Base-by-base conservation (phyloP, 2,888 invertebrate species). In the Amblyjoppa proteus region DNA sequence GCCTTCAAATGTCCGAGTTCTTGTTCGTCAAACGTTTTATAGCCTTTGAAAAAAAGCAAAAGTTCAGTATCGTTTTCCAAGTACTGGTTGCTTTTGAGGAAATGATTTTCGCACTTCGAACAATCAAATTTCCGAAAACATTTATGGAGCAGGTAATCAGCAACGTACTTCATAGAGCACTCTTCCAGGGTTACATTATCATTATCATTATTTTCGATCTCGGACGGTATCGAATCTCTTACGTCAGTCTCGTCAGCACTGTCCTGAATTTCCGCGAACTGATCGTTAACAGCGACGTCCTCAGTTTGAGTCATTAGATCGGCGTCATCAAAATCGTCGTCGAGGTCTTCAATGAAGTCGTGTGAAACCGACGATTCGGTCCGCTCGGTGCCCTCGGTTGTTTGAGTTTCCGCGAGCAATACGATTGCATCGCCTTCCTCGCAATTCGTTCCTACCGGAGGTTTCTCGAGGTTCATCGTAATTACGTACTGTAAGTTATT, bases 401-500 rank as follows among this genome's bases (percentile, higher is more conserved):
- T 31, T 61, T 3, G 13, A 28, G 13, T 31, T 31, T 69, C 28
- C 51, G 82, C 56, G 69, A 86, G 41, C 49, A 86, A 70, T 34
- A 73, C 7, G 16, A 68, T 64, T 16, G 71, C 68, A 71, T 74
- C 56, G 73, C 83, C 83, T 11, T 73, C 58, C 45, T 87, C 81
- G 77, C 86, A 86, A 83, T 86, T 85, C 9, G 83, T 83, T 13
- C 70, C 83, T 56, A 9, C 61, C 38, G 87, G 78, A 13, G 80
- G 45, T 73, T 82, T 84, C n/a, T 64, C 41, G 45, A 88, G 51
- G 70, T 85, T 73, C 7, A 68, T 75, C 5, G 70, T 85, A 0
- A 87, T 84, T 0, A 76, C 69, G 25, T 87, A 84, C 41, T 88
- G 87, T 4, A 89, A 84, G 76, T 89, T 89, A 7, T 77, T 70